These are phyloP conservation scores for Isaurus tuberculatus DNA, from an alignment of 92 coral and sea anemone genomes.

Conservation along the genomic window DNA sequence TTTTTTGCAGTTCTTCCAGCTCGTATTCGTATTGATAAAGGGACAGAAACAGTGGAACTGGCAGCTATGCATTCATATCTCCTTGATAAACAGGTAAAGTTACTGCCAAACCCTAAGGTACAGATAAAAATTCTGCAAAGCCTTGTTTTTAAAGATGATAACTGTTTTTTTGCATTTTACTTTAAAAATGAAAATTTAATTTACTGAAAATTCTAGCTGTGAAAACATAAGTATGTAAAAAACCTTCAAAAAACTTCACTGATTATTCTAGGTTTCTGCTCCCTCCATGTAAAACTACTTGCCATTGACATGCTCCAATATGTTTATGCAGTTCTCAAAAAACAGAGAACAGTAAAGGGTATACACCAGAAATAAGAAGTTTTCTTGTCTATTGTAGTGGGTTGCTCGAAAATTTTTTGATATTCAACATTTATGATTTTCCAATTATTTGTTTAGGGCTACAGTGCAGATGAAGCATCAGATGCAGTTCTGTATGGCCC, in stretches of 20 bases:
- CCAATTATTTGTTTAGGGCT: not conserved
- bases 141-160: not conserved
- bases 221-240: not conserved
- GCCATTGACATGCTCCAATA: not conserved
- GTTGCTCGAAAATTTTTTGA: not conserved
- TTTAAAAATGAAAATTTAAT: not conserved
- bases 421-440: not conserved
- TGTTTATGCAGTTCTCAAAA: not conserved
- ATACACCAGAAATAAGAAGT: not conserved
- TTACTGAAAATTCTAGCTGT: not conserved
- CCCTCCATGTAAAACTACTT: not conserved
- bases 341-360: not conserved
- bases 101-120: not conserved
- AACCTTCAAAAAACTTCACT: too few species aligned
- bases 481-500: not conserved
- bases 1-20: slow-evolving; percentile 9
- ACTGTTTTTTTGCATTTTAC: not conserved
- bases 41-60: slow-evolving; percentile 9
- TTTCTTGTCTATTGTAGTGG: not conserved
- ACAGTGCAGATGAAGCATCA: slow-evolving; percentile 8
- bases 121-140: not conserved
- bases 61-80: slow-evolving; percentile 8
- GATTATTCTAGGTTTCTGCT: not conserved
- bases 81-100: slow-evolving; percentile 1
- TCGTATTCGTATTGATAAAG: slow-evolving; percentile 10